Evolutionary conservation across 2,888 invertebrate species (phyloP), one percentile per base, ranked within the genome.

Genomic region (Drosophila yooni): DNA sequence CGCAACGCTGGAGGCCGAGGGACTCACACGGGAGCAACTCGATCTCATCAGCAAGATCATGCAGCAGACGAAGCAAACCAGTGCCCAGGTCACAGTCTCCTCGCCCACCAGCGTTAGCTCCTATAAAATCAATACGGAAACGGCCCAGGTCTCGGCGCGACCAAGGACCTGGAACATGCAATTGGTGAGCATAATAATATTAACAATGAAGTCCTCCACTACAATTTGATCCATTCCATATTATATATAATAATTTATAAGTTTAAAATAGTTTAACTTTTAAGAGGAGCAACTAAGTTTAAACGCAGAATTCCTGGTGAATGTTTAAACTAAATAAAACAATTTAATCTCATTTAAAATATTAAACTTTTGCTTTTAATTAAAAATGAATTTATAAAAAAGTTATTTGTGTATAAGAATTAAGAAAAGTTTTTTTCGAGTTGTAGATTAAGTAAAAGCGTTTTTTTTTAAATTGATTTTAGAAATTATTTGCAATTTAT

Each of bases 11-110:
- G 92, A 92, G 60, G 95, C 95, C 91, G 96, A 96, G 84, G 95
- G 95, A 70, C 93, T 96, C 80, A 96, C 96, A 64, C 95, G 95
- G 84, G 96, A 96, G 89, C 96, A 96, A 92, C 94, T 96, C 85
- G 96, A 96, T 92, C 94, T 96, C 87, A 96, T 96, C 89, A 96
- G 96, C 92, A 96, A 96, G 93, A 96, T 96, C 84, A 96, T 96
- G 95, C 95, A 96, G 89, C 96, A 96, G 92, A 96, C 96, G 25
- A 96, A 96, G 91, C 95, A 95, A 85, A 95, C 95, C 61, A 93
- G 93, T 73, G 93, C 94, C 46, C 92, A 92, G 82, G 92, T 93
- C 46, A 93, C 93, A 6, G 92, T 93, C 36, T 92, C 93, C 21
- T 91, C 92, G 48, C 90, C 92, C 64, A 90, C 92, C 74, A 91